Evolutionary conservation across 2,113 vertebrate species (phyloP).

Genomic region (Mugil cephalus): DNA sequence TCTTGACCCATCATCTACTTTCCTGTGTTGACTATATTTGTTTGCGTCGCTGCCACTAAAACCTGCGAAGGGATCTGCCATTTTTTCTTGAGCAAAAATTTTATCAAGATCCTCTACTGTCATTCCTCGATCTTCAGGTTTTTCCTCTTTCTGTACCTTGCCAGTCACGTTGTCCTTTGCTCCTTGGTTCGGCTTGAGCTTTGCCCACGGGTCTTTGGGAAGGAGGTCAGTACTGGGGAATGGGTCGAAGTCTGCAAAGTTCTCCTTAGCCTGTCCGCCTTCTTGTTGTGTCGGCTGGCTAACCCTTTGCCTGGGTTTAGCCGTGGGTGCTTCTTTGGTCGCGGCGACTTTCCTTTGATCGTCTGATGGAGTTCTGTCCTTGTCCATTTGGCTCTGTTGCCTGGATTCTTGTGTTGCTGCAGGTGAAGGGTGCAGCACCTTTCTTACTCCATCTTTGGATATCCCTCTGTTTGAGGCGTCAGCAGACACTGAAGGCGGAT

Average conservation of each 20-base stretch:
- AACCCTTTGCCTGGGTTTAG: conserved; percentile 75
- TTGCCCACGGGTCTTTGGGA: conserved; percentile 62
- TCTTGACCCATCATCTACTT: conserved; percentile 11
- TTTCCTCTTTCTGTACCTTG: conserved; percentile 31
- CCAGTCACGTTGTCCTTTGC: conserved; percentile 47
- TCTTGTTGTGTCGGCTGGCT: conserved; percentile 40
- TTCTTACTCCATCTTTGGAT: conserved; percentile 25
- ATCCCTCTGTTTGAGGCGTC: conserved; percentile 23
- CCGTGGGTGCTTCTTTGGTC: conserved; percentile 61
- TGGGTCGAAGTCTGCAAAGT: conserved; percentile 50
- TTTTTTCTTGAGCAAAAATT: conserved; percentile 53
- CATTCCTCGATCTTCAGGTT: conserved; percentile 49
- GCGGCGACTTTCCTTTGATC: conserved; percentile 24
- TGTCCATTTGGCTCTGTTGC: conserved; percentile 32
- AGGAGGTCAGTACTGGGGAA: conserved; percentile 55
- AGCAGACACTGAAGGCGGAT: conserved; percentile 9
- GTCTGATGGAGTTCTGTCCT: conserved; percentile 7
- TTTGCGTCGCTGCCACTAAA: conserved; percentile 28
- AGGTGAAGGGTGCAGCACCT: conserved; percentile 33
- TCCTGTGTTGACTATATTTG: conserved; percentile 24
- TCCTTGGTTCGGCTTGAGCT: conserved; percentile 37
- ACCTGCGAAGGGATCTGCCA: conserved; percentile 55
- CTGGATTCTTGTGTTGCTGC: conserved; percentile 16
- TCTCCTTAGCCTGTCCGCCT: conserved; percentile 33
- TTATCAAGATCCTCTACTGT: conserved; percentile 62